These are phyloP conservation scores for Platichthys stellatus DNA, from an alignment of 2,113 vertebrate genomes.

Conservation along the genomic window DNA sequence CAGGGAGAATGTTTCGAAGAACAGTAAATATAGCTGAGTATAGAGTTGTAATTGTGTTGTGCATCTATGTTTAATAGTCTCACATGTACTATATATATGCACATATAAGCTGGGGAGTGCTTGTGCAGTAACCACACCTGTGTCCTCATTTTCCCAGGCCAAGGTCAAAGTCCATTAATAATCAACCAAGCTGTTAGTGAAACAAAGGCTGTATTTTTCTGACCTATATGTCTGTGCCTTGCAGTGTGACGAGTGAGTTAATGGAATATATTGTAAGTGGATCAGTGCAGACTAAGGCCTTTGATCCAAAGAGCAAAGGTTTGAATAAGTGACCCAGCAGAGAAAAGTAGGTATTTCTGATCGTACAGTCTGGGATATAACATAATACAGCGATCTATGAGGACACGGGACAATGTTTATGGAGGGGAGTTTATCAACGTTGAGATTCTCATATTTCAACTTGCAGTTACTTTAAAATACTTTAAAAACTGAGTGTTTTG, in stretches of 20 bases:
- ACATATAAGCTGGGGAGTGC: neutral
- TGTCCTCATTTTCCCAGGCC: constrained; percentile 44
- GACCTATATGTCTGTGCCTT: constrained; percentile 29
- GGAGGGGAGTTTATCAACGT: too few species aligned
- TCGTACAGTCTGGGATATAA: neutral
- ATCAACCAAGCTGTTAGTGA: constrained; percentile 32
- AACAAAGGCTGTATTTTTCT: constrained; percentile 72
- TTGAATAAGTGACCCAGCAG: constrained; percentile 17
- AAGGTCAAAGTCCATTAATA: constrained; percentile 61
- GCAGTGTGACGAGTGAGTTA: constrained; percentile 33
- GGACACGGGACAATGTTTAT: neutral
- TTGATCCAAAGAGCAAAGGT: constrained; percentile 13
- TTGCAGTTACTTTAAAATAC: too few species aligned
- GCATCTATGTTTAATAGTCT: too few species aligned
- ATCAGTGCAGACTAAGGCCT: constrained; percentile 16
- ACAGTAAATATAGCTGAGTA: too few species aligned
- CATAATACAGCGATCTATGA: neutral
- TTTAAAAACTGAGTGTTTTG: too few species aligned
- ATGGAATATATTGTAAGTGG: constrained; percentile 40
- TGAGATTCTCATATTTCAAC: too few species aligned
- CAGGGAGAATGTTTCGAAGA: too few species aligned
- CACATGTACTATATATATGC: neutral
- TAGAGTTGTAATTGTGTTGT: too few species aligned
- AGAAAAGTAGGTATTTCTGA: constrained; percentile 17
- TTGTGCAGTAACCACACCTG: constrained; percentile 35